Conservation (phyloP, 1,140 invertebrate species). For the Trichogramma pretiosum region DNA sequence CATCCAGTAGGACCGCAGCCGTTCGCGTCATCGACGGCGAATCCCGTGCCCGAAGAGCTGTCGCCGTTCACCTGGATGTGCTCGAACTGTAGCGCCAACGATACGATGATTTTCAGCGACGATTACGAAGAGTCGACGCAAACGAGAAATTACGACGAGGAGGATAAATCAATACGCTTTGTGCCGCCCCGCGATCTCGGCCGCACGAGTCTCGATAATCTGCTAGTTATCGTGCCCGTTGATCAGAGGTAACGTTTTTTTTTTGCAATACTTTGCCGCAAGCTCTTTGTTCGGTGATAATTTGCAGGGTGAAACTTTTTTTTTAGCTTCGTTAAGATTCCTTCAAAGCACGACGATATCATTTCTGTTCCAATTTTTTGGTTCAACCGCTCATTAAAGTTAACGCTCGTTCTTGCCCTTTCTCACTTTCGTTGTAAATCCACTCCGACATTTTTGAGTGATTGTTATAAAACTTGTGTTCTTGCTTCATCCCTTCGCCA, state of each 20-base stretch:
- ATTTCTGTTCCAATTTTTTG: too few species aligned
- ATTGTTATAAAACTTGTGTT: too few species aligned
- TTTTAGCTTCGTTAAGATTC: background rate
- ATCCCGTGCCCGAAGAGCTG: background rate
- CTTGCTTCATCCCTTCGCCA: too few species aligned
- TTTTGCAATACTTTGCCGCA: background rate
- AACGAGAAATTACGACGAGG: background rate
- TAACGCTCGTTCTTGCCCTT: too few species aligned
- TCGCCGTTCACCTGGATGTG: background rate
- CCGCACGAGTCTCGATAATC: constrained; percentile 28
- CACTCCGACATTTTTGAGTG: too few species aligned
- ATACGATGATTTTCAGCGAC: background rate
- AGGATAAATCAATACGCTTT: constrained; percentile 19
- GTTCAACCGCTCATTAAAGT: too few species aligned
- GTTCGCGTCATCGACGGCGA: background rate
- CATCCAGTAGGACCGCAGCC: constrained; percentile 22
- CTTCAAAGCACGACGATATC: too few species aligned
- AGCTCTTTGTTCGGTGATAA: background rate
- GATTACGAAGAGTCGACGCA: background rate
- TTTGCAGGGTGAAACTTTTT: too few species aligned
- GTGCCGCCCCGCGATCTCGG: constrained; percentile 29
- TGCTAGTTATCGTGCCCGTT: constrained; percentile 36
- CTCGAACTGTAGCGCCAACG: background rate
- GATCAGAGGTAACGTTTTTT: constrained; percentile 33
- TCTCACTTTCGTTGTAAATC: too few species aligned